Conservation (phyloP, 2,797 vertebrate species). For the Chelmon rostratus region DNA sequence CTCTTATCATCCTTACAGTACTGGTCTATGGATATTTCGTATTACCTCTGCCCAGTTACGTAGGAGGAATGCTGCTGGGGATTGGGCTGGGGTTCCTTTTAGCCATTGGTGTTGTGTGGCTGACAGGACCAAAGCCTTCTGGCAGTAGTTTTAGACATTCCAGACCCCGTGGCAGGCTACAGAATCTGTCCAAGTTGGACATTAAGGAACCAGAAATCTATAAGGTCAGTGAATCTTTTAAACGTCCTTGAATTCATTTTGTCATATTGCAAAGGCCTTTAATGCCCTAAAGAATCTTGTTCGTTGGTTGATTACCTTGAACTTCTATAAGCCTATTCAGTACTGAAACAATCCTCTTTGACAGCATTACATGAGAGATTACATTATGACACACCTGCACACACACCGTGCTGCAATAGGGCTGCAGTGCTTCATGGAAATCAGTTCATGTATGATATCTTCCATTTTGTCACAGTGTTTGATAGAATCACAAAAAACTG, state of each 20-base stretch:
- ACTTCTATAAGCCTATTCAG: neutral
- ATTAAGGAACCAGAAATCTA: constrained; percentile 94
- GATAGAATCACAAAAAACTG: neutral
- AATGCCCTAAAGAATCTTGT: neutral
- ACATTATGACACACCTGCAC: neutral
- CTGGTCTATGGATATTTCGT: constrained; percentile 93
- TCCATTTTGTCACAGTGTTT: neutral
- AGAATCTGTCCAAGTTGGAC: constrained; percentile 84
- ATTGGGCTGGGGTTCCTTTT: constrained; percentile 93
- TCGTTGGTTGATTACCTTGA: neutral
- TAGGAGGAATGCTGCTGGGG: constrained; percentile 91
- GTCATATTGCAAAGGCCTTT: neutral
- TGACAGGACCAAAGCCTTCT: constrained; percentile 86
- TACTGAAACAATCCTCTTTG: neutral
- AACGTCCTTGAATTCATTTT: neutral
- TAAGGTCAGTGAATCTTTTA: constrained; percentile 87
- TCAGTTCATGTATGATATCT: neutral
- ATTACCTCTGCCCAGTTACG: constrained; percentile 91
- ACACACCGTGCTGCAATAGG: neutral
- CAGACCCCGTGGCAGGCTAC: constrained; percentile 69
- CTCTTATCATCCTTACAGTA: constrained; percentile 87
- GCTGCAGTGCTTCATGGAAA: neutral
- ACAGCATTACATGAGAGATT: neutral
- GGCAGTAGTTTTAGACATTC: constrained; percentile 69
- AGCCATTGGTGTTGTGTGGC: constrained; percentile 93